phyloP scores from a whole-genome alignment of 2,888 invertebrate species.

The Hydriomena furcata region DNA sequence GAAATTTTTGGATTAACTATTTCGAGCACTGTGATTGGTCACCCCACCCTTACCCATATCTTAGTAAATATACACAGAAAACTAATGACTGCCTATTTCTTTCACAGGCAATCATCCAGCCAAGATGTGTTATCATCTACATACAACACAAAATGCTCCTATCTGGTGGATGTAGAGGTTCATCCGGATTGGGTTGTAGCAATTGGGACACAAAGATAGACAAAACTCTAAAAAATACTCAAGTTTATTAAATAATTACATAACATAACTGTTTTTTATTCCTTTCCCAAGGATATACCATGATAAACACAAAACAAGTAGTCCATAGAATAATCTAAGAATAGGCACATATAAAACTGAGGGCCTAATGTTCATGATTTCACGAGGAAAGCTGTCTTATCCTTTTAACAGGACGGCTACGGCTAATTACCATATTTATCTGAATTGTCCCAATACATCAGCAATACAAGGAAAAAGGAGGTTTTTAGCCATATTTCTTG shows the following conservation, averaged over 20 bases:
- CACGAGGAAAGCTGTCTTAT: no score
- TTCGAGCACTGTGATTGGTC: no score
- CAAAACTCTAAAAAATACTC: conserved; percentile 2
- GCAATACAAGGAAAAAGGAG: no score
- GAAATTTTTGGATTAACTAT: no score
- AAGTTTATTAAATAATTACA: conserved; percentile 23
- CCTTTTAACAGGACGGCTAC: no score
- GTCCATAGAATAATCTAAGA: not conserved
- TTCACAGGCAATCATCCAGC: conserved; percentile 66
- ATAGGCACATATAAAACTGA: not conserved
- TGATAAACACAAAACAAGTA: conserved; percentile 4
- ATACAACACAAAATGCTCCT: conserved; percentile 77
- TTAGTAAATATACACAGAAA: not conserved
- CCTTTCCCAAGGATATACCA: conserved; percentile 9
- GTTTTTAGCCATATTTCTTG: no score
- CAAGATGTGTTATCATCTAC: conserved; percentile 71
- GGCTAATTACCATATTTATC: no score
- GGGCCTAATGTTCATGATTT: no score
- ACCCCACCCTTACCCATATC: not conserved
- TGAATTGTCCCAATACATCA: no score
- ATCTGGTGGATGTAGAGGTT: conserved; percentile 76
- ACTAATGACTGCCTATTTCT: conserved; percentile 18
- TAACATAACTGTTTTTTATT: conserved; percentile 9
- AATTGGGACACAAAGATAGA: conserved; percentile 72
- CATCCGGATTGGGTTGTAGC: conserved; percentile 79